Conservation (phyloP, 2,113 vertebrate species). For the Pitta sordida region DNA sequence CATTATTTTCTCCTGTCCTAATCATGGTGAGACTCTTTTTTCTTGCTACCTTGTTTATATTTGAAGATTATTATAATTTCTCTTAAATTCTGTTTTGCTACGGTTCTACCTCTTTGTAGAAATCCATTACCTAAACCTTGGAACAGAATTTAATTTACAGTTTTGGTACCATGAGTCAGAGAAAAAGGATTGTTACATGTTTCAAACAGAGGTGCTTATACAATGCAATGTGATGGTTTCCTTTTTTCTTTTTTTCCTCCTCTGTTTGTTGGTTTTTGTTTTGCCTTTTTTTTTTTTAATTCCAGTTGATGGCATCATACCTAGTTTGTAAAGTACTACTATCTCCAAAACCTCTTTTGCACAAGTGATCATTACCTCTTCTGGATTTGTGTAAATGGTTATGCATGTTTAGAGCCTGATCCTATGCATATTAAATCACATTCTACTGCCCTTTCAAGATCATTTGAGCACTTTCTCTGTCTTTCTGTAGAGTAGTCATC, state of each 20-base stretch:
- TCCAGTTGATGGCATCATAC: not conserved
- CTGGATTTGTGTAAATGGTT: not conserved
- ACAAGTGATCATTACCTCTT: not conserved
- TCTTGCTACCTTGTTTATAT: not conserved
- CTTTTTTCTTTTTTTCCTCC: accelerated
- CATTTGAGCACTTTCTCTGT: not conserved
- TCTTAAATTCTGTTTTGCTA: not conserved
- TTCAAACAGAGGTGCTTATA: not conserved
- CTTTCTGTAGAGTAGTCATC: not conserved
- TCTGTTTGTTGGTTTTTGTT: not conserved
- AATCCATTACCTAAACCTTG: not conserved
- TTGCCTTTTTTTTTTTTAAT: too few species aligned
- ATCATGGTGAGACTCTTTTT: not conserved
- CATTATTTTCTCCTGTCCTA: not conserved
- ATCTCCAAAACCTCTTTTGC: not conserved
- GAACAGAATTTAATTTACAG: not conserved
- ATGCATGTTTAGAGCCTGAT: not conserved
- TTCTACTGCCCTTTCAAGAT: not conserved
- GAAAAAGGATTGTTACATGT: not conserved
- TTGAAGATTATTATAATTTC: not conserved
- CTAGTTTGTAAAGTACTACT: not conserved
- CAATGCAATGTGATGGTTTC: not conserved
- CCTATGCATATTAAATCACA: not conserved
- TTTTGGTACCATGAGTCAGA: not conserved
- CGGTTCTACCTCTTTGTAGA: not conserved